Conservation (phyloP, 2,888 invertebrate species). For the Tinea trinotella region DNA sequence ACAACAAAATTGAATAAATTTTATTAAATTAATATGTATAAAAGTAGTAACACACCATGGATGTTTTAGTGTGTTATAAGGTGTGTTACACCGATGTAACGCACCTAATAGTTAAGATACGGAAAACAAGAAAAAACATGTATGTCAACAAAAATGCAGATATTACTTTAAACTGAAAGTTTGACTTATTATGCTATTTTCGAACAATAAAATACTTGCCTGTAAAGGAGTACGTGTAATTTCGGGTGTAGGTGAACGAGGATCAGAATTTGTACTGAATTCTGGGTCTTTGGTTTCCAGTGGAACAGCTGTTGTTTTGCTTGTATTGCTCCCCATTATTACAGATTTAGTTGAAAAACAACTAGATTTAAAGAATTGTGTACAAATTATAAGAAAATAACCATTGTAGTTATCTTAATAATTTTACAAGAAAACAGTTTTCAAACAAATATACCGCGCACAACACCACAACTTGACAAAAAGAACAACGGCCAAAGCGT, state of each 20-base stretch:
- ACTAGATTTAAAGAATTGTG: background rate
- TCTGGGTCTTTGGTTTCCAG: constrained; percentile 41
- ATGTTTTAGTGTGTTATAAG: no score
- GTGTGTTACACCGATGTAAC: no score
- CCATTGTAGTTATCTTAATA: background rate
- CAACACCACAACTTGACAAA: background rate
- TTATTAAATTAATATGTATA: no score
- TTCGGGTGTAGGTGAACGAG: constrained; percentile 74
- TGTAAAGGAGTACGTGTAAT: constrained; percentile 73
- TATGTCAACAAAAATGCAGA: no score
- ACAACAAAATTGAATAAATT: no score
- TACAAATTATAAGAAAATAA: background rate
- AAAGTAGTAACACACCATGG: no score
- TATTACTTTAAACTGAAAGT: no score
- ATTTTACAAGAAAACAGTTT: background rate
- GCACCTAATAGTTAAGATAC: background rate
- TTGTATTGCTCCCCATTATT: constrained; percentile 58
- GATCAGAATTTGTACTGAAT: constrained; percentile 52
- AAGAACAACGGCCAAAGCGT: constrained; percentile 41
- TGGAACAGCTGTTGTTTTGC: constrained; percentile 41
- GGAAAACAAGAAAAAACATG: no score
- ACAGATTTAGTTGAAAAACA: constrained; percentile 14
- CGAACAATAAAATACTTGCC: no score
- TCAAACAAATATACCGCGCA: background rate
- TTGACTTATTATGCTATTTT: no score